phyloP scores from a whole-genome alignment of 2,888 invertebrate genomes.

The Drosophila neonasuta region DNA sequence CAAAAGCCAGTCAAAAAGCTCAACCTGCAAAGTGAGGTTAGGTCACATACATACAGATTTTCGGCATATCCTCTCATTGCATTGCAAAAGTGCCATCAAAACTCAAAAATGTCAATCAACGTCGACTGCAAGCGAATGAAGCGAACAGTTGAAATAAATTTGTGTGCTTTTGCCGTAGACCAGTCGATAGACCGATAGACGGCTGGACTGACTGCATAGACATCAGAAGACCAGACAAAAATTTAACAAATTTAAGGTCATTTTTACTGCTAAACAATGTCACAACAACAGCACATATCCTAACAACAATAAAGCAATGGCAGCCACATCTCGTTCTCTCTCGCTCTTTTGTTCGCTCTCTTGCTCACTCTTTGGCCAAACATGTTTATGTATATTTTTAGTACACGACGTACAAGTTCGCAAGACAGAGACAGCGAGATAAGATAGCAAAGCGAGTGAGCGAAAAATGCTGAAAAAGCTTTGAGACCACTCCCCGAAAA shows the following conservation, averaged over 20 bases:
- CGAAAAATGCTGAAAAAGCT: slow-evolving; percentile 70
- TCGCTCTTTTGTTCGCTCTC: background rate
- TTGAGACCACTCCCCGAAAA: slow-evolving; percentile 80
- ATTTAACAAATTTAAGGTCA: slow-evolving; percentile 76
- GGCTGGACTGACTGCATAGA: slow-evolving; percentile 25
- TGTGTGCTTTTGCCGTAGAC: slow-evolving; percentile 28
- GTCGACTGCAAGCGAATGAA: slow-evolving; percentile 13
- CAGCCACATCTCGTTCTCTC: slow-evolving; percentile 29
- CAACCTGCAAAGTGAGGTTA: slow-evolving; percentile 41
- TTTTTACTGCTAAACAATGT: slow-evolving; percentile 74
- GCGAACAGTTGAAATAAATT: slow-evolving; percentile 46
- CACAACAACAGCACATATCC: slow-evolving; percentile 50
- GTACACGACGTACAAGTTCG: slow-evolving; percentile 51
- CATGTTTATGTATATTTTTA: slow-evolving; percentile 55
- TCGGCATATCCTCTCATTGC: slow-evolving; percentile 18
- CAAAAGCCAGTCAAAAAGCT: slow-evolving; percentile 6
- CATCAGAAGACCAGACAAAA: slow-evolving; percentile 42
- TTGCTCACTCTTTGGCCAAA: slow-evolving; percentile 11
- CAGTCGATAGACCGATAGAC: slow-evolving; percentile 37
- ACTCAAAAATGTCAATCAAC: slow-evolving; percentile 25
- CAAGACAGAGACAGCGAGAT: slow-evolving; percentile 41
- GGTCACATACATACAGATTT: slow-evolving; percentile 18
- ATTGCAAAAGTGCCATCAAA: slow-evolving; percentile 27
- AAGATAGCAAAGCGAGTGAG: slow-evolving; percentile 41
- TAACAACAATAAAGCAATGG: slow-evolving; percentile 63